Evolutionary conservation across 2,797 vertebrate species (phyloP), one percentile per base, ranked within the genome.

Genomic region (Malacoraja senta): DNA sequence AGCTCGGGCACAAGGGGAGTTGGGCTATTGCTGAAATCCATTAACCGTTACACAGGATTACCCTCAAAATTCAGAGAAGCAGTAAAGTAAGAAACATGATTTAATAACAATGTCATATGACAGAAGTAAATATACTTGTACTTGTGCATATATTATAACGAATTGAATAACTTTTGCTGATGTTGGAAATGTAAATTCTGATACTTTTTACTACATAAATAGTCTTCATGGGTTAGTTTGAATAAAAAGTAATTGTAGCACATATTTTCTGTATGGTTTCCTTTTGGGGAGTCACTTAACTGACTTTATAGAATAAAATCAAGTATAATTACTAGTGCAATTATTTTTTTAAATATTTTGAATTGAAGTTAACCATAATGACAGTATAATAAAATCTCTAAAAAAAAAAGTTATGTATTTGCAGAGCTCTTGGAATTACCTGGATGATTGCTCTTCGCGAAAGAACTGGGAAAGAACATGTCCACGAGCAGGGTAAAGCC

Each of bases 361-460:
- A 53, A 35, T 68, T 88, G 8, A 68, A 88, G 19, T 35, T 68
- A 32, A 68, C 26, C 29, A 35, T 0, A 8, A 1, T 65, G 6
- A 35, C 3, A 65, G 8, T 88, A 68, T 2, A 68, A 88, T 68
- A 19, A 65, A 68, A 61, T 88, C n/a, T 63, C 84, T 68, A n/a
- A 15, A 84, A 84, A 84, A 63, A 88, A 86, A 88, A 88, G 3
- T 44, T 38, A 74, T 88, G 93, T 91, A 79, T 44, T 93, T 94
- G 38, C 93, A 97, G 97, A 94, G 95, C 95, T 84, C 84, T 95
- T 81, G 19, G 78, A 0, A 76, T 97, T 93, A 95, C 94, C 78
- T 99, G 98, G 98, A 95, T 97, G 94, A 95, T 99, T 94, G 96
- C 96, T 10, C 93, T 98, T 90, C 96, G 94, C 79, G 97, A 96